A percentile compares a stretch with the other conserved stretches of the same genome.
Evolutionary conservation across 2,888 invertebrate genomes (phyloP).

Genomic region (Apoda limacodes): DNA sequence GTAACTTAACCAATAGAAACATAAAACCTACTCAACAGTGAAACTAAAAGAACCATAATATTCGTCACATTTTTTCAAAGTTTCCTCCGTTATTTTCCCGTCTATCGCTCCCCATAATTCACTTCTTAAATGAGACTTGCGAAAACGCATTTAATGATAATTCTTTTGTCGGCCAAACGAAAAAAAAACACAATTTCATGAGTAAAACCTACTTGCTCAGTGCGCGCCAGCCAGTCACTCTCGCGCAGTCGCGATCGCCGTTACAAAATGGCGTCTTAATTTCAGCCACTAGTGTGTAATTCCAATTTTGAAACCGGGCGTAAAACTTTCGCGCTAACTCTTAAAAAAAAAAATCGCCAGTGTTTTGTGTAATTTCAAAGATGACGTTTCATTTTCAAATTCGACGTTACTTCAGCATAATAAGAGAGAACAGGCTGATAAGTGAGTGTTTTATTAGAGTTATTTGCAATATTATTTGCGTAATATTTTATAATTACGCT

Average conservation of each 20-base stretch:
- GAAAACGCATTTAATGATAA: no score
- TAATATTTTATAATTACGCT: slow-evolving; percentile 15
- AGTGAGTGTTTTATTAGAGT: slow-evolving; percentile 32
- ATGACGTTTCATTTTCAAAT: slow-evolving; percentile 31
- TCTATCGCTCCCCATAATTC: no score
- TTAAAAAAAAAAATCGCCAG: no score
- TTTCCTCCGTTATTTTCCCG: no score
- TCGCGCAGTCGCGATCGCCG: slow-evolving; percentile 29
- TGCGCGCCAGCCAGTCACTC: slow-evolving; percentile 33
- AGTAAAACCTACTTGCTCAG: slow-evolving; percentile 13
- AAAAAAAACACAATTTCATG: slow-evolving; percentile 10
- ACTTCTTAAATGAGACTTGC: no score
- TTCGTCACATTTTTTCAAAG: no score
- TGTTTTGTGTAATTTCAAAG: slow-evolving; percentile 20
- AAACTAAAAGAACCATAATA: no score
- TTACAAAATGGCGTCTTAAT: slow-evolving; percentile 31
- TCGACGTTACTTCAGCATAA: slow-evolving; percentile 32
- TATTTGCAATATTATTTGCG: slow-evolving; percentile 12
- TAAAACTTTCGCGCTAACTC: no score
- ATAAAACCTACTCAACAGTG: no score
- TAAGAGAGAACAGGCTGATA: slow-evolving; percentile 32
- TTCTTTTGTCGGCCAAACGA: slow-evolving; percentile 5
- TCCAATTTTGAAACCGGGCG: slow-evolving; percentile 15
- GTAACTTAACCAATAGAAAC: no score
- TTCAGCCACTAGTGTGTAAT: slow-evolving; percentile 14